phyloP scores from a whole-genome alignment of 2,113 vertebrate species.

The Galeopterus variegatus region DNA sequence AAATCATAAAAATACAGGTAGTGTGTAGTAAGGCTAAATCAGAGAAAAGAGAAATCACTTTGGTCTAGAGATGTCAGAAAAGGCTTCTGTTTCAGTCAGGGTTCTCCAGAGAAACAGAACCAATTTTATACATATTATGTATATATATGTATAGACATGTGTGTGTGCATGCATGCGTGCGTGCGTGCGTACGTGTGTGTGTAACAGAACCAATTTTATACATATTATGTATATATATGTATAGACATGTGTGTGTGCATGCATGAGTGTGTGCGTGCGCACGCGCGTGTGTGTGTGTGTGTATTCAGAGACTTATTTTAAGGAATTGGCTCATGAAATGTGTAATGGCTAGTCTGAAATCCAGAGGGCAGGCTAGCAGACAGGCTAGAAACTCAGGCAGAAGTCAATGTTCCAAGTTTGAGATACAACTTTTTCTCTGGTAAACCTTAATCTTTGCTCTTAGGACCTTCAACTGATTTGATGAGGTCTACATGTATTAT shows the following conservation, averaged over 20 bases:
- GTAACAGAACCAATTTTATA: not conserved
- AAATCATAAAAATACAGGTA: constrained; percentile 61
- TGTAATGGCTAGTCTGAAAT: constrained; percentile 46
- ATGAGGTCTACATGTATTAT: not conserved
- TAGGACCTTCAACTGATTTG: constrained; percentile 28
- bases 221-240: not conserved
- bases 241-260: not conserved
- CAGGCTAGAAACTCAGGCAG: constrained; percentile 36
- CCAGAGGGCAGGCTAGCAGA: not conserved
- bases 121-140: not conserved
- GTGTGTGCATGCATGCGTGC: not conserved
- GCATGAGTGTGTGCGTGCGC: not conserved
- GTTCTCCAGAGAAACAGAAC: constrained; percentile 46
- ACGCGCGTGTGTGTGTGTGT: not conserved
- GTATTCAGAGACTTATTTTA: constrained; percentile 59
- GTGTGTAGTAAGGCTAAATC: not conserved
- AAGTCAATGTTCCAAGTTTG: constrained; percentile 11
- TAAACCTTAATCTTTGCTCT: constrained; percentile 13
- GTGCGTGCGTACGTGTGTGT: not conserved
- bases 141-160: no score
- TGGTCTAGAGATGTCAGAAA: not conserved
- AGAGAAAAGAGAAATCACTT: constrained; percentile 22
- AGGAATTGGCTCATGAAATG: constrained; percentile 48
- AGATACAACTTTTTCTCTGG: constrained; percentile 43
- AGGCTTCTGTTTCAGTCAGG: constrained; percentile 1